A percentile compares a stretch with the other conserved stretches of the same genome.
Conservation (phyloP, 2,888 invertebrate genomes). For the Tinea semifulvella region DNA sequence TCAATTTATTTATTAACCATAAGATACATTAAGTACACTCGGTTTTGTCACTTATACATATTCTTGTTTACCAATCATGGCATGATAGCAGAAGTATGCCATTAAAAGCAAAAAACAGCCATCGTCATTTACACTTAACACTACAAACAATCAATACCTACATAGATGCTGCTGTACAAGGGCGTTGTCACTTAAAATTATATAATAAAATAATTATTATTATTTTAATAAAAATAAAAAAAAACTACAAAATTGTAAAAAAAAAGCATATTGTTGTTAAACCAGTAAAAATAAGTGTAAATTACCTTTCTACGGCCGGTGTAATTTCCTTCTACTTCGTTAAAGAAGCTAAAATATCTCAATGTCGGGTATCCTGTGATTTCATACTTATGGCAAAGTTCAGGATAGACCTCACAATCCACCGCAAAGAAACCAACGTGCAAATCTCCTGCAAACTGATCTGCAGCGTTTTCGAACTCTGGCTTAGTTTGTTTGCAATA, state of each 20-base stretch:
- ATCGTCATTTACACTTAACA: no score
- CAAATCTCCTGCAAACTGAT: constrained; percentile 76
- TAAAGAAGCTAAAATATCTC: constrained; percentile 85
- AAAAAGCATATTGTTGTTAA: background rate
- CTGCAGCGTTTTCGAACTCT: constrained; percentile 76
- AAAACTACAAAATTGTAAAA: background rate
- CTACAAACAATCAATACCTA: no score
- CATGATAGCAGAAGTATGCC: no score
- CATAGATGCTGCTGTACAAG: no score
- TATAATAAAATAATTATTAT: no score
- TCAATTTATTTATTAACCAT: no score
- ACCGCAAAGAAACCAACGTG: constrained; percentile 84
- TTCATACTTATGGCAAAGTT: constrained; percentile 74
- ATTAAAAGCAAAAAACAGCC: no score
- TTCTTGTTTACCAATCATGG: no score
- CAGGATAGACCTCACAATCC: constrained; percentile 75
- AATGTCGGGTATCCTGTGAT: constrained; percentile 88
- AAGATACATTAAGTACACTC: no score
- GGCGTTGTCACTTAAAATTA: no score
- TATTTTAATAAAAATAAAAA: no score
- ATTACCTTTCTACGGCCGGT: constrained; percentile 77
- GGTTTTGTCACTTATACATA: no score
- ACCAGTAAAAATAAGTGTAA: constrained; percentile 12
- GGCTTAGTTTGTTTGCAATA: constrained; percentile 91
- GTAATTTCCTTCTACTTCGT: constrained; percentile 74